phyloP scores from a whole-genome alignment of 2,888 invertebrate species.

The Sminthurides aquaticus region DNA sequence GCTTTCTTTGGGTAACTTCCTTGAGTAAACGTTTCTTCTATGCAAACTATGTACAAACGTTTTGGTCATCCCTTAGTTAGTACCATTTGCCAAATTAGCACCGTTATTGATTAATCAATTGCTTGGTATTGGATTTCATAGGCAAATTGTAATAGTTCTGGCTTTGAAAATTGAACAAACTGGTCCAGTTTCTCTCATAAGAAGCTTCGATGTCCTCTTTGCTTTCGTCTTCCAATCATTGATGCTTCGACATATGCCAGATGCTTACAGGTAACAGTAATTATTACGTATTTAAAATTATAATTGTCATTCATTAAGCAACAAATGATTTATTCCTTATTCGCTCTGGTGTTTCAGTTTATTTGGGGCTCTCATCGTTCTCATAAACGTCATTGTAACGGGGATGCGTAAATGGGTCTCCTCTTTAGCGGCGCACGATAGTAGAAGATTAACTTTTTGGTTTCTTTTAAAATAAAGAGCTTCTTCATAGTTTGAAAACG shows the following conservation, averaged over 20 bases:
- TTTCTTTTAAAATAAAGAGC: conserved; percentile 21
- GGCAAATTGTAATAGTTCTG: conserved; percentile 31
- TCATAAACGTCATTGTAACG: conserved; percentile 22
- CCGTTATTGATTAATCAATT: no score
- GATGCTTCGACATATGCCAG: conserved; percentile 23
- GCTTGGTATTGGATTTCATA: no score
- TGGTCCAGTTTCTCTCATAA: conserved; percentile 26
- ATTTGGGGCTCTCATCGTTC: conserved; percentile 26
- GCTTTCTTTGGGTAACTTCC: conserved; percentile 25
- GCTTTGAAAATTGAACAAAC: conserved; percentile 31
- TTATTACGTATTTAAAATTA: not conserved
- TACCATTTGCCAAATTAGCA: no score
- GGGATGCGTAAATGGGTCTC: conserved; percentile 31
- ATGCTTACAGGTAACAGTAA: conserved; percentile 31
- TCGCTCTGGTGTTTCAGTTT: conserved; percentile 23
- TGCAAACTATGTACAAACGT: not conserved
- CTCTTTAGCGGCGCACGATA: conserved; percentile 20
- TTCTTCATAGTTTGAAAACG: no score
- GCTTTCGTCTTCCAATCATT: conserved; percentile 28
- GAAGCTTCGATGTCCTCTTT: conserved; percentile 25
- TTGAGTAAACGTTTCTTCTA: not conserved
- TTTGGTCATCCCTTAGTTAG: not conserved
- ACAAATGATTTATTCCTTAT: no score
- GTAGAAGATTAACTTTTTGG: conserved; percentile 15
- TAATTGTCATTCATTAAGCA: no score